phyloP scores from a whole-genome alignment of 2,888 invertebrate genomes.

The Thereva nobilitata region DNA sequence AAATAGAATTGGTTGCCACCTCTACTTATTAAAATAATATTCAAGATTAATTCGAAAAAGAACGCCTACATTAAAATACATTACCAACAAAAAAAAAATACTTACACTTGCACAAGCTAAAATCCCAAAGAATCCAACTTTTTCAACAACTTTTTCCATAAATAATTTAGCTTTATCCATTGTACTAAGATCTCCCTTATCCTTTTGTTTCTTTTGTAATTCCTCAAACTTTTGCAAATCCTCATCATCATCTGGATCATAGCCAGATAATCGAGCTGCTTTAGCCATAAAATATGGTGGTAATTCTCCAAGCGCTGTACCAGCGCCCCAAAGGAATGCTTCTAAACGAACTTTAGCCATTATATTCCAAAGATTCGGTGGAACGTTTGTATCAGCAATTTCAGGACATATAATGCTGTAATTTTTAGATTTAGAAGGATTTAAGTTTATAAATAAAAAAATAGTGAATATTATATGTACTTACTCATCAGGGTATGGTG shows the following conservation, averaged over 20 bases:
- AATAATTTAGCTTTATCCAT: constrained; percentile 80
- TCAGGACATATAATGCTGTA: constrained; percentile 90
- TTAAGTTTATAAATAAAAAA: background rate
- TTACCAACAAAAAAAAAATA: constrained; percentile 45
- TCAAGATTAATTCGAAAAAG: no score
- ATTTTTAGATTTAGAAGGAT: constrained; percentile 49
- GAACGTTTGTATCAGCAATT: constrained; percentile 64
- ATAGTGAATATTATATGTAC: constrained; percentile 48
- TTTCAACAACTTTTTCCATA: constrained; percentile 87
- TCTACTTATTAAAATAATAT: no score
- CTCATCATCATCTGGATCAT: constrained; percentile 68
- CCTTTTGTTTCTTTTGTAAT: constrained; percentile 68
- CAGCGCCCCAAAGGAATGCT: constrained; percentile 96
- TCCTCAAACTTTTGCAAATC: constrained; percentile 74
- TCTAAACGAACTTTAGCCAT: constrained; percentile 95
- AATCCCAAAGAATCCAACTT: constrained; percentile 94
- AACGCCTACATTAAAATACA: background rate
- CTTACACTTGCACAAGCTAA: constrained; percentile 91
- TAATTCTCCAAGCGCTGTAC: constrained; percentile 97
- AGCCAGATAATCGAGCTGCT: constrained; percentile 76
- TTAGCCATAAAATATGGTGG: constrained; percentile 99
- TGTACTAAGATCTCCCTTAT: constrained; percentile 64
- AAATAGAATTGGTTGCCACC: no score
- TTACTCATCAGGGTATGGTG: constrained; percentile 97
- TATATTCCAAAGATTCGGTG: constrained; percentile 86